A percentile compares a stretch with the other conserved stretches of the same genome.
Evolutionary conservation across 2,797 vertebrate genomes (phyloP).

Genomic region (Rhabdomys pumilio): DNA sequence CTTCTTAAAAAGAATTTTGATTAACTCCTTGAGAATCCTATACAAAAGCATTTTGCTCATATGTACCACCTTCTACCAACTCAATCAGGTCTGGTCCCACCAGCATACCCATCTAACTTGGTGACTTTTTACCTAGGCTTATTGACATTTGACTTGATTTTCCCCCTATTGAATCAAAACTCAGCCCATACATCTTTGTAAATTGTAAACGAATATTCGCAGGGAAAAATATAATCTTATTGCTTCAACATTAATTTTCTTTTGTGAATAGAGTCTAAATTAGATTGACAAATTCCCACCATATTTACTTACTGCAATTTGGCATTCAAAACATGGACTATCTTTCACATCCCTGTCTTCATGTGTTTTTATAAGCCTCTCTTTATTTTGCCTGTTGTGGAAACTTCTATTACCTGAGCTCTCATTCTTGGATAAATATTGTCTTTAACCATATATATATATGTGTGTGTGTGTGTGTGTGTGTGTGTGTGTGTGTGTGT

Average conservation of each 20-base stretch:
- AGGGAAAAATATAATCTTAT: background rate
- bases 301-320: background rate
- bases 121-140: background rate
- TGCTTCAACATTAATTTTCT: background rate
- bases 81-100: background rate
- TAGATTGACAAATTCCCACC: background rate
- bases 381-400: background rate
- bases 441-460: too few relatives aligned
- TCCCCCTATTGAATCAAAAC: background rate
- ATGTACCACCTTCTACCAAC: background rate
- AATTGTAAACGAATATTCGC: background rate
- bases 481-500: too few relatives aligned
- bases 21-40: background rate
- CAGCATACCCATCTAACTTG: background rate
- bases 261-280: slow-evolving; percentile 6
- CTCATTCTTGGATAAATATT: background rate
- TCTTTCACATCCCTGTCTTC: background rate
- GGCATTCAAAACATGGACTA: background rate
- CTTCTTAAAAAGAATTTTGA: background rate
- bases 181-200: background rate
- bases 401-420: background rate
- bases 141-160: background rate
- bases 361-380: background rate
- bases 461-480: too few relatives aligned
- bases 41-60: background rate